Base-by-base conservation (phyloP, 2,888 invertebrate species). In the Drosophila nigritarsus region DNA sequence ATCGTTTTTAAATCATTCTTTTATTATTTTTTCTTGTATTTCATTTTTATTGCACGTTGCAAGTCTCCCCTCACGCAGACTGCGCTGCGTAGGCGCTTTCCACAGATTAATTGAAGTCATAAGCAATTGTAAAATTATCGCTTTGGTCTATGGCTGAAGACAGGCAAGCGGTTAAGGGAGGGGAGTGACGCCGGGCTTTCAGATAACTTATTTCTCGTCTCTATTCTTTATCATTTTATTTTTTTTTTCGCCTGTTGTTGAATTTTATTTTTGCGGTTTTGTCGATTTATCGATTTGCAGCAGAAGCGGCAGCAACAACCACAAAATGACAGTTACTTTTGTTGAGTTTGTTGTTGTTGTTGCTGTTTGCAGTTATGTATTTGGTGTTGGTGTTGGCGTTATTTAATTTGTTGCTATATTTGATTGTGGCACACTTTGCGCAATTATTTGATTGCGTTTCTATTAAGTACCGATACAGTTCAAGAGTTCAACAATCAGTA, bases 41-140 rank as follows among this genome's bases (percentile, higher is more conserved):
- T 63, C 55, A 56, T 24, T 49, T 42, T 24, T 63, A 9, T 29
- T 68, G 50, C 60, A 58, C 27, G 54, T 53, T 64, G 30, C 45
- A 30, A 5, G 9, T 2, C 27, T 1, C 29, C 8, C 7, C 34
- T 5, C 45, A 5, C 9, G 2, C 32, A 15, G 54, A 13, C 20
- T 40, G 67, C 50, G 61, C 70, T 90, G 88, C 90, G 90, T 88
- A 88, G 88, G 88, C 90, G 88, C 88, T 88, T 90, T 90, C 81
- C 90, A 87, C 90, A 88, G 90, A 90, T 88, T 88, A 88, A 88
- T 88, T 89, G 89, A 90, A 90, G 90, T 90, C 88, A 87, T 89
- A 90, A 80, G 85, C 87, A 88, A 87, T 90, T 89, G 88, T 89
- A 89, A 87, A 84, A 83, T 87, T 88, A 90, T 90, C 90, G 89